Base-by-base conservation (phyloP, 2,113 vertebrate genomes). In the Cyprinodon brontotheroides region DNA sequence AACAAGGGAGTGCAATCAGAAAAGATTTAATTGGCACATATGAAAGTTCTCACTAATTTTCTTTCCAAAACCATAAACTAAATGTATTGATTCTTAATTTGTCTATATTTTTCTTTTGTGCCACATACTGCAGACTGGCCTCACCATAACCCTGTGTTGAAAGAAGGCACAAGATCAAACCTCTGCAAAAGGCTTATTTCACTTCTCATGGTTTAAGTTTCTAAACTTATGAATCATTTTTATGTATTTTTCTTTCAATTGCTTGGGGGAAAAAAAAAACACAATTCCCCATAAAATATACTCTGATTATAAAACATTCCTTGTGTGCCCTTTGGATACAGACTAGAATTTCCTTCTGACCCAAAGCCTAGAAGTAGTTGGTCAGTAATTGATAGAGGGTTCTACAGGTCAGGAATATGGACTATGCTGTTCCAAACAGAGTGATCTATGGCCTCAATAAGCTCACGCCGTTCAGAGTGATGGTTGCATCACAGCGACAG, bases 401-500 rank as follows among this genome's bases (percentile, higher is more conserved):
- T 12, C 9, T 29, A 2, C 3, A 7, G 10, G 45, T 41, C 17
- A 61, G 41, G 13, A 61, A 22, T 39, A 20, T 10, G 7, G 17
- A 7, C 57, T 62, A 11, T 61, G 38, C 20, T 65, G 41, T 22
- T 45, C 39, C 53, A 12, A 70, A 36, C 70, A 11, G 45, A 12
- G 61, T 70, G 61, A 68, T 48, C 78, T 75, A 37, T 67, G 77
- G 37, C 53, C 72, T 70, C 50, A 3, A 12, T 73, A 20, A 50
- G 20, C 61, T 66, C 40, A 14, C 2, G 60, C 53, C 1, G 11
- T 50, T 53, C 47, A 5, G 8, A 22, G 17, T 15, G 3, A 53
- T 75, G 61, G 70, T 75, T 81, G 15, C 61, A 2, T 83, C 64
- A 80, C 72, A 40, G 43, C 59, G 77, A 36, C n/a, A 7, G 15